phyloP scores from a whole-genome alignment of 1,140 invertebrate genomes.

The Drosophila littoralis region DNA sequence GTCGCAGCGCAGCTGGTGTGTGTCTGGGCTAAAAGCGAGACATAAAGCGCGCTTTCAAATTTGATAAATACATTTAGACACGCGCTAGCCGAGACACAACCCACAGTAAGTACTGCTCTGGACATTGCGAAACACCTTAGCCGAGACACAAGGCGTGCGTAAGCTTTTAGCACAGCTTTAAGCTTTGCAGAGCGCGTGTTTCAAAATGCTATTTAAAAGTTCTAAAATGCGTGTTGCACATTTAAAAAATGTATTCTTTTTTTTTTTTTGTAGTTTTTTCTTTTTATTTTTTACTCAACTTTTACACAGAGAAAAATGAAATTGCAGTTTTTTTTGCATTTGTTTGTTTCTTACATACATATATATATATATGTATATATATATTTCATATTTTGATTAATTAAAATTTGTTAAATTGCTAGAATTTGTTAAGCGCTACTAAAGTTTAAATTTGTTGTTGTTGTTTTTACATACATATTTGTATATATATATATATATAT shows the following conservation, averaged over 20 bases:
- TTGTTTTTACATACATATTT: constrained; percentile 27
- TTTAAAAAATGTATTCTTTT: constrained; percentile 76
- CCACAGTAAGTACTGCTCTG: neutral
- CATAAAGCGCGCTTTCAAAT: constrained; percentile 2
- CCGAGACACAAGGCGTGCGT: constrained; percentile 13
- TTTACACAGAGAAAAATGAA: constrained; percentile 81
- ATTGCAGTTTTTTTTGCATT: constrained; percentile 72
- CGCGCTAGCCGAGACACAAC: constrained; percentile 13
- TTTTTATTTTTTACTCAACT: constrained; percentile 70
- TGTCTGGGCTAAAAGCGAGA: neutral
- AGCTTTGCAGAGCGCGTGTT: neutral
- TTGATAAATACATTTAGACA: no score
- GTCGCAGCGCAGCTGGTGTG: neutral
- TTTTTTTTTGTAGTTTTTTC: constrained; percentile 47
- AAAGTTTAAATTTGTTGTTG: constrained; percentile 77
- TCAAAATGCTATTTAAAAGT: neutral
- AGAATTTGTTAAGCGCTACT: constrained; percentile 83
- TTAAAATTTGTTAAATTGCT: constrained; percentile 83
- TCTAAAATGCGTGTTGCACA: constrained; percentile 41
- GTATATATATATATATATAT: constrained; percentile 15
- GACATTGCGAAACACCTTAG: neutral
- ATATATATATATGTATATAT: constrained; percentile 39
- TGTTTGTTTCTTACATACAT: constrained; percentile 31
- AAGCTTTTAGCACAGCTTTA: neutral
- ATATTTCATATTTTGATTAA: constrained; percentile 74